Evolutionary conservation across 1,140 invertebrate species (phyloP).

Genomic region (Sitophilus oryzae): DNA sequence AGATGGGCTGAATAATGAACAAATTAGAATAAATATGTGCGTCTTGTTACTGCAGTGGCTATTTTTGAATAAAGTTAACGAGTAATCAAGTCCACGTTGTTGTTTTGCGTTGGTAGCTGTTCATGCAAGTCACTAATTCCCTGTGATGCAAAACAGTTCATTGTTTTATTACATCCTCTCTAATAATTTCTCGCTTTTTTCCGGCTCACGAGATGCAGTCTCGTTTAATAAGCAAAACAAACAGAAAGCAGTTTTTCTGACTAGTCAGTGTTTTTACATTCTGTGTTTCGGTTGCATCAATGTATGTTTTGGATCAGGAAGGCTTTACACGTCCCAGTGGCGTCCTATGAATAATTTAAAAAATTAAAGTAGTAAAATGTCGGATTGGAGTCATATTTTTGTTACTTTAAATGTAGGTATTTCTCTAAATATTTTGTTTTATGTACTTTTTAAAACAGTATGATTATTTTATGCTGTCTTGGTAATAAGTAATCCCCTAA

Average conservation of each 20-base stretch:
- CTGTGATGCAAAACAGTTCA: not conserved
- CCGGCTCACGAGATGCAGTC: not conserved
- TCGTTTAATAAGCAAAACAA: slow-evolving; percentile 1
- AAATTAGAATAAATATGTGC: no score
- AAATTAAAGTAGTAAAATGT: no score
- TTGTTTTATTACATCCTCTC: not conserved
- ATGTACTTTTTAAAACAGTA: no score
- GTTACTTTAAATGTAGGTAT: no score
- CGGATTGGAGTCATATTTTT: no score
- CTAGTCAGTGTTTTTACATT: slow-evolving; percentile 2
- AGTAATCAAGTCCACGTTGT: not conserved
- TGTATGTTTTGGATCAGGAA: not conserved
- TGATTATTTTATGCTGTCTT: no score
- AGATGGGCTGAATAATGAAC: no score
- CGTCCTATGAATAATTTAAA: not conserved
- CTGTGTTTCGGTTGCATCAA: not conserved
- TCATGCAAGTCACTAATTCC: not conserved
- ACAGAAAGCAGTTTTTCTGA: not conserved
- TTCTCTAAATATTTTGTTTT: no score
- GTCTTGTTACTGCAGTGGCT: no score
- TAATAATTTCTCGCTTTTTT: not conserved
- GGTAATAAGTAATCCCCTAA: no score
- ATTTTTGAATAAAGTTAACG: not conserved
- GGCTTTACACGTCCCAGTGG: not conserved
- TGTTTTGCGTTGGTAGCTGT: not conserved